These are phyloP conservation scores for Diadegma fenestrale DNA, from an alignment of 2,888 invertebrate genomes.

Conservation along the genomic window DNA sequence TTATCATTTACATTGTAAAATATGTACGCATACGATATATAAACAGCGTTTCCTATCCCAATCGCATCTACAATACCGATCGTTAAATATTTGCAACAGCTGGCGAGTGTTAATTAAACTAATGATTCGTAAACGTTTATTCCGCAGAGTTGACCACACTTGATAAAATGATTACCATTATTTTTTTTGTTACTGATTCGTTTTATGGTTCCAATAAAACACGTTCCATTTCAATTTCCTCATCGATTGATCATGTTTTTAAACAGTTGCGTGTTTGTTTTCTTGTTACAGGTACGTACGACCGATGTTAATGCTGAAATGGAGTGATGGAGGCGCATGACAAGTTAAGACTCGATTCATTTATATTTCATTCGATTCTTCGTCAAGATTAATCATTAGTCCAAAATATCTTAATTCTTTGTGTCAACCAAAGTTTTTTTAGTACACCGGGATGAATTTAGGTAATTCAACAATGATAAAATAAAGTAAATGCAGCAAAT, in stretches of 20 bases:
- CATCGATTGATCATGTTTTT: conserved; percentile 45
- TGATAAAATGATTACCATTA: conserved; percentile 26
- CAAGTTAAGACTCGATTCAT: conserved; percentile 7
- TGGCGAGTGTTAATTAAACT: conserved; percentile 49
- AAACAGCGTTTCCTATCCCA: conserved; percentile 7
- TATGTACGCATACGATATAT: not conserved
- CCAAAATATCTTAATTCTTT: not conserved
- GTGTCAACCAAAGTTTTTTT: not conserved
- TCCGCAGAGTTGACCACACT: conserved; percentile 27
- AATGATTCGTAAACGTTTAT: conserved; percentile 59
- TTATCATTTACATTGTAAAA: conserved; percentile 13
- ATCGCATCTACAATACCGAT: not conserved
- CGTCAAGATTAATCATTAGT: not conserved
- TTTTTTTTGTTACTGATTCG: not conserved
- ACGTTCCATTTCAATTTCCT: not conserved
- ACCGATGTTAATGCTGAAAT: conserved; percentile 5
- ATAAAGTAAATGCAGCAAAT: no score
- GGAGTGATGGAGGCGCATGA: not conserved
- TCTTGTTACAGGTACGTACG: conserved; percentile 71
- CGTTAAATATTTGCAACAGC: conserved; percentile 33
- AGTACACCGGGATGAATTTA: not conserved
- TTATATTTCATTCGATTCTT: not conserved
- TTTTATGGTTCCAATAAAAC: not conserved
- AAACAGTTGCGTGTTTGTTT: conserved; percentile 29
- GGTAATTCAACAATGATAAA: not conserved